Percentiles rank a stretch among this genome's conserved stretches.
Evolutionary conservation across 2,113 vertebrate genomes (phyloP).

Genomic region (Beaufortia kweichowensis): DNA sequence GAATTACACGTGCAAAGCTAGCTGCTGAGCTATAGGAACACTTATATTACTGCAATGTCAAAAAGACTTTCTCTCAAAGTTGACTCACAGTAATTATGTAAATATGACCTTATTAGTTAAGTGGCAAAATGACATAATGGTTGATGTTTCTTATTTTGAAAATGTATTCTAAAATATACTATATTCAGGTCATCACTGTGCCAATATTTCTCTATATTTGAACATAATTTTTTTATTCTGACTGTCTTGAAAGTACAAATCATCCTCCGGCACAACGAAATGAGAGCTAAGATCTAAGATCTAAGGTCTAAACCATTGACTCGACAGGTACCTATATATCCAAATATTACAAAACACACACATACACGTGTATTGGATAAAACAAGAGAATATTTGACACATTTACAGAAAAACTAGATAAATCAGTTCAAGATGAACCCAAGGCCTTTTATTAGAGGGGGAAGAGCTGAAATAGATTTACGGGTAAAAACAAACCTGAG

Average conservation of each 20-base stretch:
- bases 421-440: conserved; percentile 13
- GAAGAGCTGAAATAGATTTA: conserved; percentile 10
- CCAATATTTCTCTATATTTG: no score
- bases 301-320: conserved; percentile 38
- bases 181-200: no score
- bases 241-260: not conserved
- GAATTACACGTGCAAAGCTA: no score
- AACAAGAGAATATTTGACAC: not conserved
- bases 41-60: no score
- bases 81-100: no score
- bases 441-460: conserved; percentile 25
- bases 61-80: no score
- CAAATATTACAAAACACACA: not conserved
- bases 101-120: no score
- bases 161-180: no score
- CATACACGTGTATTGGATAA: not conserved
- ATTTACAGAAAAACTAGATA: not conserved
- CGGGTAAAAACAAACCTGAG: not conserved
- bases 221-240: no score
- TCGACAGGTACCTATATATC: conserved; percentile 20
- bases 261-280: conserved; percentile 36
- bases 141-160: no score
- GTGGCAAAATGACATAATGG: no score
- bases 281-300: conserved; percentile 29
- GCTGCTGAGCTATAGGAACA: no score